Base-by-base conservation (phyloP, 1,140 invertebrate genomes). In the Eufriesea mexicana region DNA sequence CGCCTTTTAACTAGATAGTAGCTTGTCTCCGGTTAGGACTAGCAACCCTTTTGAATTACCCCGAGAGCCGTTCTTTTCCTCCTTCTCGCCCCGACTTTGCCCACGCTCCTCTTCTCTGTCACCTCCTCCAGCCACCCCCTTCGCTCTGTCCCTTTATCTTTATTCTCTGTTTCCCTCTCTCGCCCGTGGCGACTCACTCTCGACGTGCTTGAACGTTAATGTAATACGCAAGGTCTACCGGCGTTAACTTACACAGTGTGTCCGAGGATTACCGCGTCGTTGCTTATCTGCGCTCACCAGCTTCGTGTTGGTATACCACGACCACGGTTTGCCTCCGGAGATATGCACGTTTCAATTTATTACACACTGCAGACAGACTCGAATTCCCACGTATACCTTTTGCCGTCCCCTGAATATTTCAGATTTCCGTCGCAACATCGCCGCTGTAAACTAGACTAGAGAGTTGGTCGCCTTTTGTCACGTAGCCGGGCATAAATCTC, bases 241-340 rank as follows among this genome's bases (percentile, higher is more conserved):
- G 73, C 87, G 90, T 91, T 92, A 93, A 93, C 92, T 93, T 93
- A 93, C 91, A 92, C 91, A 92, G 92, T 92, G 91, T 91, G 89
- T 88, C 79, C 85, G 89, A 90, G 92, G 92, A 93, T 93, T 94
- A 94, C 91, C 90, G 91, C 91, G 90, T 91, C 91, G 90, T 90
- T 92, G 91, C 92, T 93, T 94, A 93, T 94, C 92, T 93, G 81
- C 86, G 84, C 85, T 89, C 88, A 71, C 89, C 90, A 92, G 91
- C 86, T 91, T 81, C 86, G 80, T 89, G 89, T 87, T 88, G 87
- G 84, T 87, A 86, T 85, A 86, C 85, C 87, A 91, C 86, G 82
- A 86, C 84, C 77, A 84, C 77, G 79, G 49, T 83, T 83, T 84
- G 66, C 84, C 77, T 85, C 81, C 73, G 81, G 84, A 88, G 79